Evolutionary conservation across 2,797 vertebrate species (phyloP), one percentile per base, ranked within the genome.

Genomic region (Ataeniobius toweri): DNA sequence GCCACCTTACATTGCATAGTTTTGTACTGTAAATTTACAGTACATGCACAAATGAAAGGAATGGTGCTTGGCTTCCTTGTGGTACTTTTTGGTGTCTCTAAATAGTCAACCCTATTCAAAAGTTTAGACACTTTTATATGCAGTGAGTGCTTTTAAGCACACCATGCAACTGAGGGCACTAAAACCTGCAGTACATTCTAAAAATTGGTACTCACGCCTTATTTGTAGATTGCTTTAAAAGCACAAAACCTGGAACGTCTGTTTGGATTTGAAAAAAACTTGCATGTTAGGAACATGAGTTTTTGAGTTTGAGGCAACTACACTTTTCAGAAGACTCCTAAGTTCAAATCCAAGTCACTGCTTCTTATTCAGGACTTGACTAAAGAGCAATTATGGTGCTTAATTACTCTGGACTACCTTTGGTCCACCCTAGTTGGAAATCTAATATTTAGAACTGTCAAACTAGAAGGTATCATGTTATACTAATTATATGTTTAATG

Each of bases 1-100:
- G 86, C 88, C 81, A 86, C 56, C 72, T 82, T 81, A 78, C 85
- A 86, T 94, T 94, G 91, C 93, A 93, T 94, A 94, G 94, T 90
- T 92, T 71, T 83, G 46, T 89, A 88, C 59, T 85, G 36, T 89
- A 87, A 53, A 77, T 67, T 83, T 71, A 83, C 75, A 69, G 75
- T 88, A 89, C 56, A 75, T 63, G 36, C 71, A 31, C 67, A 69
- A 65, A 50, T 73, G 36, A 71, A 71, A 59, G 44, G n/a, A 41
- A 86, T 58, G 73, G 61, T 76, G 50, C 6, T 71, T 58, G 76
- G 76, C 78, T 51, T 82, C 44, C 22, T 59, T 83, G 78, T 81
- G 87, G 86, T 77, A 78, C 58, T 80, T 76, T 79, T 5, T 59
- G 20, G 20, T 16, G 39, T 70, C 10, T 53, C 3, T 28, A 3